Conservation (phyloP, 1,140 invertebrate genomes). For the Cephus cinctus region DNA sequence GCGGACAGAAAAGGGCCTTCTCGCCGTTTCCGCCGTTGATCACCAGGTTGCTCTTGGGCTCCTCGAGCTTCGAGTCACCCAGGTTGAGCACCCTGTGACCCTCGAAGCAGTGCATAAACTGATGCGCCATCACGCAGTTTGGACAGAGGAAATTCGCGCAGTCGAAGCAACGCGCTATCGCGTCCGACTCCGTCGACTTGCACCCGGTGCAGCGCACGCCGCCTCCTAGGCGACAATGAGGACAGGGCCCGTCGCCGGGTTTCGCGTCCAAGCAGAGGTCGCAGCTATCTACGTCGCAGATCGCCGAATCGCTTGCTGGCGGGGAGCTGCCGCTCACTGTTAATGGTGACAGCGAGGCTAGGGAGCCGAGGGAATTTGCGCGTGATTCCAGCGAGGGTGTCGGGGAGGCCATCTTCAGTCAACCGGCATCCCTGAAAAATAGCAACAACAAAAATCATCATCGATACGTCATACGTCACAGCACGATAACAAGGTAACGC, state of each 20-base stretch:
- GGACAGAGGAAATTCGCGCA: conserved; percentile 94
- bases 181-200: conserved; percentile 82
- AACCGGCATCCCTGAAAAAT: conserved; percentile 65
- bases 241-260: conserved; percentile 79
- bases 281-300: conserved; percentile 76
- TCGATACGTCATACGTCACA: background rate
- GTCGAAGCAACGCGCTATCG: conserved; percentile 89
- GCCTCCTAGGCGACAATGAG: conserved; percentile 70
- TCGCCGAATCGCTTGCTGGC: conserved; percentile 76
- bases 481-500: background rate
- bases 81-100: conserved; percentile 87
- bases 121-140: conserved; percentile 96
- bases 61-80: conserved; percentile 62
- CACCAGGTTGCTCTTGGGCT: conserved; percentile 4
- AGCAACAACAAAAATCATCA: conserved; percentile 20
- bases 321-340: conserved; percentile 81
- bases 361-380: conserved; percentile 84
- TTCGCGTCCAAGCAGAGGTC: conserved; percentile 78
- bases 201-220: conserved; percentile 79
- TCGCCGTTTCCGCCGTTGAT: conserved; percentile 53
- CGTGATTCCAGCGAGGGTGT: conserved; percentile 90
- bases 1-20: conserved; percentile 74
- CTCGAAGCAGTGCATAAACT: conserved; percentile 98
- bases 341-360: conserved; percentile 70
- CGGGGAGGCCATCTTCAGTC: conserved; percentile 76